Base-by-base conservation (phyloP, 2,888 invertebrate genomes). In the Papilio elwesi region DNA sequence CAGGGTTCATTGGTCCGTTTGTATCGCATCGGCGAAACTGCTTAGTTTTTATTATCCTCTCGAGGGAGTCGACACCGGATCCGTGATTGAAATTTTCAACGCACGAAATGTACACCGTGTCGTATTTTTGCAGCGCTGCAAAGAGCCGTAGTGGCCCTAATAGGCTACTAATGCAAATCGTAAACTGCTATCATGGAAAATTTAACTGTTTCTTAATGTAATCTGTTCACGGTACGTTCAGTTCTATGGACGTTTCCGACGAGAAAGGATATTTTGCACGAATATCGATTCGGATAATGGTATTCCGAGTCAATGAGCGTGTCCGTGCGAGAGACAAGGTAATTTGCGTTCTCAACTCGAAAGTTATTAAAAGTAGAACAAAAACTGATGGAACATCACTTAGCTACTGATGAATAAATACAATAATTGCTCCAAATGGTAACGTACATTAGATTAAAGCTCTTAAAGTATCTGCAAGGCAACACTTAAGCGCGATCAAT, bases 61-160 rank as follows among this genome's bases (percentile, higher is more conserved):
- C 78, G 77, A 80, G 84, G 83, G 82, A 83, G 80, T 77, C 78
- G 77, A 82, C 81, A 86, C 79, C 74, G 77, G 48, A 82, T 84
- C 84, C 88, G 88, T 87, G 88, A 89, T 87, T 85, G 80, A 87
- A 90, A 92, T 92, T 90, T 88, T 89, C 87, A 90, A 90, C 89
- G 89, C 90, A 88, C 87, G 87, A 87, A 82, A 75, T 82, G 74
- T 80, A 80, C 79, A 83, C 84, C 85, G 84, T 87, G 85, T 87
- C 85, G 85, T 83, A 89, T 87, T 88, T 87, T 88, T 91, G 88
- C 91, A 89, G 78, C 79, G 80, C 82, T 90, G 90, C 88, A 88
- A 91, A 90, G 87, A 87, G 83, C 85, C 82, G 79, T 79, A 82
- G 80, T 81, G 80, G 80, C 75, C 82, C 78, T 81, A 85, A 88